phyloP scores from a whole-genome alignment of 2,113 vertebrate genomes.

The Synchiropus splendidus region DNA sequence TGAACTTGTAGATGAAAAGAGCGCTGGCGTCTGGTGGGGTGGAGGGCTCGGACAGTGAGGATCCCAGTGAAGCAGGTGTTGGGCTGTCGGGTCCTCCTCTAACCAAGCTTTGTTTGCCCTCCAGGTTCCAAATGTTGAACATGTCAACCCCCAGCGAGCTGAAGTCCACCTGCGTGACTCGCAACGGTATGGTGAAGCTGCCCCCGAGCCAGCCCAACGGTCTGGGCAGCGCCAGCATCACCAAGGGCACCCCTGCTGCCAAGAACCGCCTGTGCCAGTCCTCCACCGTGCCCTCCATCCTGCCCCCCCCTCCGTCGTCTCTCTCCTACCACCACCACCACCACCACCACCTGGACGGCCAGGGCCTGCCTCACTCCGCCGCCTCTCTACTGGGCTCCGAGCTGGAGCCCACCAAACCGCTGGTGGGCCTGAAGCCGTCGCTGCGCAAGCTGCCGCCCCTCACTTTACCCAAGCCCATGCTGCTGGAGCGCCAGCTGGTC shows the following conservation, averaged over 20 bases:
- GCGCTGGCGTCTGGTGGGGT: too few species aligned
- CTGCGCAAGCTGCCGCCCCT: conserved; percentile 61
- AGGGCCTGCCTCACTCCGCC: conserved; percentile 60
- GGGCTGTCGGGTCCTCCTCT: too few species aligned
- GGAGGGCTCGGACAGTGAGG: too few species aligned
- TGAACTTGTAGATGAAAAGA: too few species aligned
- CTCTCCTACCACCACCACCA: conserved; percentile 69
- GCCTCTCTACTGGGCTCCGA: conserved; percentile 71
- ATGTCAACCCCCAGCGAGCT: conserved; percentile 78
- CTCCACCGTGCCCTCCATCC: conserved; percentile 81
- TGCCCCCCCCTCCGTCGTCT: conserved; percentile 71
- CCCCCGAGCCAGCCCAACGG: conserved; percentile 86
- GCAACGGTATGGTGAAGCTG: conserved; percentile 93
- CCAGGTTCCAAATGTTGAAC: conserved; percentile 70
- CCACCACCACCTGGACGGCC: conserved; percentile 68
- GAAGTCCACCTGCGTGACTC: conserved; percentile 92
- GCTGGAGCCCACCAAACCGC: conserved; percentile 53
- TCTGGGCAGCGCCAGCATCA: conserved; percentile 93
- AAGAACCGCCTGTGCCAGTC: conserved; percentile 96
- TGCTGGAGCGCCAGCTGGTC: conserved; percentile 79
- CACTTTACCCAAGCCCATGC: conserved; percentile 61
- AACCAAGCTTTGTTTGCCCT: neutral
- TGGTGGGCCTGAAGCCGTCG: conserved; percentile 62
- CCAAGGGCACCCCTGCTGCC: conserved; percentile 94
- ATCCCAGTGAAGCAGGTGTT: too few species aligned